These are phyloP conservation scores for Bothrops jararaca DNA, from an alignment of 2,113 vertebrate genomes.

Conservation along the genomic window DNA sequence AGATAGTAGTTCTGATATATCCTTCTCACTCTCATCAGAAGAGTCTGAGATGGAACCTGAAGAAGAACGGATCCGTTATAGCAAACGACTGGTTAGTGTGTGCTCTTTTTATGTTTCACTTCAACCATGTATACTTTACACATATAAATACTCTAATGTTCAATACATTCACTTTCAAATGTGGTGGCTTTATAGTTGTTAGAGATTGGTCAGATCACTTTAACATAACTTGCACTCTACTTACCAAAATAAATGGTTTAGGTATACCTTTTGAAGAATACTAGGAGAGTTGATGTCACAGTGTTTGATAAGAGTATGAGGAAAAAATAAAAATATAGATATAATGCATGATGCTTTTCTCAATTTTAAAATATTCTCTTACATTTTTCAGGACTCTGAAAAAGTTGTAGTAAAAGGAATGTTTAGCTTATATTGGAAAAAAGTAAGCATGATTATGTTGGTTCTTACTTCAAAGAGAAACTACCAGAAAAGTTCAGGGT, in stretches of 20 bases:
- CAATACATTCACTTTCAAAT: not conserved
- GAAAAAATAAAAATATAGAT: not conserved
- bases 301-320: not conserved
- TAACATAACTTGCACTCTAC: not conserved
- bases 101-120: not conserved
- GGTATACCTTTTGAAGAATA: not conserved
- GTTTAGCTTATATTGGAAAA: not conserved
- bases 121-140: not conserved
- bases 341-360: not conserved
- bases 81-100: conserved; percentile 90
- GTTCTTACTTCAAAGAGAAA: not conserved
- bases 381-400: not conserved
- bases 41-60: conserved; percentile 82
- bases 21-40: conserved; percentile 72
- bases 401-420: not conserved
- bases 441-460: not conserved
- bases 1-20: conserved; percentile 72
- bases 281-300: not conserved
- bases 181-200: not conserved
- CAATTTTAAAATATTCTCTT: not conserved
- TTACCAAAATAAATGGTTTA: not conserved
- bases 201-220: not conserved
- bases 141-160: not conserved
- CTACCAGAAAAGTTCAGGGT: not conserved
- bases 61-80: conserved; percentile 88